A percentile compares a stretch with the other conserved stretches of the same genome.
Conservation (phyloP, 2,797 vertebrate genomes). For the Myotis daubentonii region DNA sequence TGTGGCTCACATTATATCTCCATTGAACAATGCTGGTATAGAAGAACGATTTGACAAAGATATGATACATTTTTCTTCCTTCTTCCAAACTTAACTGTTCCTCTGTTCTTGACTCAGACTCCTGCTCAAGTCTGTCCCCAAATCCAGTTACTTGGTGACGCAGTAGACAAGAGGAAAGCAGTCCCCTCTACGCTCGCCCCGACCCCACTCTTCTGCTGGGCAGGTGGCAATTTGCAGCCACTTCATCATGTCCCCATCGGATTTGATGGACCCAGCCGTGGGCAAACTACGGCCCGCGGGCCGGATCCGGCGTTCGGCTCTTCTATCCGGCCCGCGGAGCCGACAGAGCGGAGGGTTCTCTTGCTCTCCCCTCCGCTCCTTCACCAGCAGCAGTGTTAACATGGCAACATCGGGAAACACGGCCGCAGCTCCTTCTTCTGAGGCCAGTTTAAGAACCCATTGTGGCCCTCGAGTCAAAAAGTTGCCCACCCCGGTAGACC, state of each 20-base stretch:
- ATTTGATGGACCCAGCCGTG: background rate
- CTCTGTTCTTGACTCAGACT: background rate
- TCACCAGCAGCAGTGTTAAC: no score
- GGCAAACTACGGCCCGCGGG: no score
- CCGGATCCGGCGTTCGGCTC: no score
- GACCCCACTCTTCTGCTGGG: background rate
- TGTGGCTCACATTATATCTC: background rate
- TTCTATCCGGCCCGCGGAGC: no score
- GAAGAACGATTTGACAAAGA: background rate
- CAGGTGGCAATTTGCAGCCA: background rate
- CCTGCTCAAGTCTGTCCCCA: background rate
- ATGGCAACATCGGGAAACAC: no score
- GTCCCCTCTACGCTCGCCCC: fast-evolving
- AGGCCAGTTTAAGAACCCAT: no score
- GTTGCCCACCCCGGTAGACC: no score
- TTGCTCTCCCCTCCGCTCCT: no score
- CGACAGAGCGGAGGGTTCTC: no score
- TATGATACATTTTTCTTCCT: background rate
- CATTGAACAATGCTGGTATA: background rate
- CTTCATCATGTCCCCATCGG: background rate
- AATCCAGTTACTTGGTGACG: background rate
- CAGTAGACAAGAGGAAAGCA: background rate
- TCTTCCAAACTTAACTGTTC: background rate
- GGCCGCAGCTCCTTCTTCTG: no score
- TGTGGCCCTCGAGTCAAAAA: no score